Evolutionary conservation across 2,888 invertebrate species (phyloP).

Genomic region (Cybosia mesomella): DNA sequence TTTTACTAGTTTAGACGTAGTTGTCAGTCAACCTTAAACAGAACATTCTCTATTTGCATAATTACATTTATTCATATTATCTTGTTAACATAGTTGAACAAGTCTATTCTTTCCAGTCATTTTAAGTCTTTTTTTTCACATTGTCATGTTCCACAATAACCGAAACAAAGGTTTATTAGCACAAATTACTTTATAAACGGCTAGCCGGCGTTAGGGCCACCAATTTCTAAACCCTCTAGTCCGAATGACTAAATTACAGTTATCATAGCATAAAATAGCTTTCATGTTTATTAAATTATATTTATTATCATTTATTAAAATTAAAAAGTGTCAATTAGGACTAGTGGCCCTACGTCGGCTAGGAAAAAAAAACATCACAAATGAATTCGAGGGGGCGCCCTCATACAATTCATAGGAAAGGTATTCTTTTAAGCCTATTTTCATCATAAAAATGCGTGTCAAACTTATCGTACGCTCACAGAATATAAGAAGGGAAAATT

Average conservation of each 20-base stretch:
- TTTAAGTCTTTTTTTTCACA: neutral
- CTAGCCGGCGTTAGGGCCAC: too few relatives aligned
- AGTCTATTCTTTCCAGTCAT: too few relatives aligned
- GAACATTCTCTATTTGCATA: neutral
- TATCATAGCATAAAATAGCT: too few relatives aligned
- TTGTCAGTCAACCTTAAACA: neutral
- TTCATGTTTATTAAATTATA: too few relatives aligned
- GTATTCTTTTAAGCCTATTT: slow-evolving; percentile 20
- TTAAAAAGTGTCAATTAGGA: too few relatives aligned
- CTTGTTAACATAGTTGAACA: neutral
- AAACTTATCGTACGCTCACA: slow-evolving; percentile 31
- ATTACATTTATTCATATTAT: neutral
- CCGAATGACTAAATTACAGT: too few relatives aligned
- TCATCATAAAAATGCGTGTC: slow-evolving; percentile 22
- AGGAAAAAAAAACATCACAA: neutral
- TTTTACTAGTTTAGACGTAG: neutral
- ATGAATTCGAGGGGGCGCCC: neutral
- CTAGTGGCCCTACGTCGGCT: too few relatives aligned
- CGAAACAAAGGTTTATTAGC: too few relatives aligned
- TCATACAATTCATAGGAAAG: slow-evolving; percentile 10
- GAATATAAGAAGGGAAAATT: slow-evolving; percentile 25
- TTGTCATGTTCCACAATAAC: neutral
- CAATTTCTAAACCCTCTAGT: too few relatives aligned
- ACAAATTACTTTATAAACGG: neutral
- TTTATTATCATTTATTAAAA: too few relatives aligned